A percentile compares a stretch with the other conserved stretches of the same genome.
These are phyloP conservation scores for Agrenia bidenticulata DNA, from an alignment of 2,888 invertebrate genomes.

Conservation along the genomic window DNA sequence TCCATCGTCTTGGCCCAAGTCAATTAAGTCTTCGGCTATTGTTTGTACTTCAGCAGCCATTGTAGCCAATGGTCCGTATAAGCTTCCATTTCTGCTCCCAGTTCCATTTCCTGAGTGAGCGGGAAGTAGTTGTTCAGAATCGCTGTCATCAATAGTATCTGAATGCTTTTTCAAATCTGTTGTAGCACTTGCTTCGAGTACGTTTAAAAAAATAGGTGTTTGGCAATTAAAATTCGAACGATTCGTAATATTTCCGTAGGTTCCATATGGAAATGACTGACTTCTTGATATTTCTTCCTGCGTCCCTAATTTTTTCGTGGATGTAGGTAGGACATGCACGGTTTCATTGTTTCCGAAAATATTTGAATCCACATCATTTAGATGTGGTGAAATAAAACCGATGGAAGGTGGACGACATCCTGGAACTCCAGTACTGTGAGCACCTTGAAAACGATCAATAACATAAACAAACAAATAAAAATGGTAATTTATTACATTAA, in stretches of 20 bases:
- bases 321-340: no score
- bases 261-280: not conserved
- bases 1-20: constrained; percentile 60
- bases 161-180: no score
- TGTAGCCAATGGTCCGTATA: constrained; percentile 26
- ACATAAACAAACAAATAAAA: no score
- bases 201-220: no score
- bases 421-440: not conserved
- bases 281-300: not conserved
- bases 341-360: no score
- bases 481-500: constrained; percentile 3
- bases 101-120: not conserved
- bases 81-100: constrained; percentile 3
- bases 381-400: constrained; percentile 16
- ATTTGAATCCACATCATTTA: no score
- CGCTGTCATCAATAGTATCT: not conserved
- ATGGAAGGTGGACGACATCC: constrained; percentile 14
- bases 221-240: no score
- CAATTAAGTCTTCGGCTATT: constrained; percentile 45
- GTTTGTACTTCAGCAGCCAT: constrained; percentile 22
- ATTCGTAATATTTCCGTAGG: no score
- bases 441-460: not conserved
- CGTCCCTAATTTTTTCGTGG: no score
- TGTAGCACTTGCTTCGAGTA: no score
- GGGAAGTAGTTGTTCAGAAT: not conserved